Evolutionary conservation across 2,113 vertebrate species (phyloP).

Genomic region (Perccottus glenii): DNA sequence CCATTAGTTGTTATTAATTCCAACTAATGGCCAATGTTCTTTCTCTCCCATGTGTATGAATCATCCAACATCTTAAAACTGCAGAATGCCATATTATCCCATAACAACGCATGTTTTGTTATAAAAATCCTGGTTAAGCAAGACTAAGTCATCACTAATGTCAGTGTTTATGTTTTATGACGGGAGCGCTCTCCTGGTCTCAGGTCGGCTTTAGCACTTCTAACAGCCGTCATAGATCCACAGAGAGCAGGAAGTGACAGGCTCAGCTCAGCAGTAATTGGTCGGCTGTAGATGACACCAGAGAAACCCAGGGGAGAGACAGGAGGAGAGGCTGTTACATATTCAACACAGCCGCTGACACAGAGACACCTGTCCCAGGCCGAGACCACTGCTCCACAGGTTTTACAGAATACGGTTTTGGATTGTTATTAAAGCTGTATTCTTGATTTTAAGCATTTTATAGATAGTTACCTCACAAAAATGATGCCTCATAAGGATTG

Average conservation of each 20-base stretch:
- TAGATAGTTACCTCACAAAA: too few relatives aligned
- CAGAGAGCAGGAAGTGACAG: slow-evolving; percentile 51
- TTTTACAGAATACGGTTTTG: slow-evolving; percentile 10
- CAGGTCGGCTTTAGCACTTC: slow-evolving; percentile 44
- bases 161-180: slow-evolving; percentile 43
- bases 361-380: slow-evolving; percentile 5
- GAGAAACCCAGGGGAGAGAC: slow-evolving; percentile 26
- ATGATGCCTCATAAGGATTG: too few relatives aligned
- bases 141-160: background rate
- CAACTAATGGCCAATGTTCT: too few relatives aligned
- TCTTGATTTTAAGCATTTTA: too few relatives aligned
- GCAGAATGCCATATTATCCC: too few relatives aligned
- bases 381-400: slow-evolving; percentile 2
- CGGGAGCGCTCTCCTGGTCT: background rate
- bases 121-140: slow-evolving; percentile 5
- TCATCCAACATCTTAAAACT: too few relatives aligned
- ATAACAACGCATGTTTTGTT: too few relatives aligned
- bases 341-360: slow-evolving; percentile 30
- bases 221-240: slow-evolving; percentile 43
- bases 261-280: slow-evolving; percentile 58
- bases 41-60: too few relatives aligned
- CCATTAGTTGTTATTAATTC: too few relatives aligned
- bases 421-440: too few relatives aligned
- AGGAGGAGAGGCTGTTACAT: slow-evolving; percentile 30
- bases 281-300: slow-evolving; percentile 34